Conservation (phyloP, 2,888 invertebrate genomes). For the Diaprepes abbreviatus region DNA sequence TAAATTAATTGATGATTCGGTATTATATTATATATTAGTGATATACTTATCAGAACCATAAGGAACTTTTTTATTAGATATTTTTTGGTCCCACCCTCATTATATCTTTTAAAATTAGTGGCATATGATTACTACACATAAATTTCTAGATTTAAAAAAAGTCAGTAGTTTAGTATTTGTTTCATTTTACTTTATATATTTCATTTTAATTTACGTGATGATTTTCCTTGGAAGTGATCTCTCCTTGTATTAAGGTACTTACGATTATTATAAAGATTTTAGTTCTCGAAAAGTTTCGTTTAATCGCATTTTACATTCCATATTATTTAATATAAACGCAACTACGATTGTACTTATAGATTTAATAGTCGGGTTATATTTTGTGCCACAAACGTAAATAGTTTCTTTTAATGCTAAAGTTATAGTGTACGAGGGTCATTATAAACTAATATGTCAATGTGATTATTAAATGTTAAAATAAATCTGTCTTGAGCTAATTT, state of each 20-base stretch:
- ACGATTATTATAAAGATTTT: conserved; percentile 28
- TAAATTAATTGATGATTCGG: too few relatives aligned
- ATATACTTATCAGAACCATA: too few relatives aligned
- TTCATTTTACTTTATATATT: too few relatives aligned
- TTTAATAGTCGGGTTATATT: conserved; percentile 17
- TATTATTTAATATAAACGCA: conserved; percentile 5
- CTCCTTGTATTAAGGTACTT: conserved; percentile 31
- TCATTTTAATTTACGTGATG: neutral
- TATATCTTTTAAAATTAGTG: too few relatives aligned
- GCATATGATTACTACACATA: too few relatives aligned
- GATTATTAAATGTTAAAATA: too few relatives aligned
- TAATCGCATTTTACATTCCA: conserved; percentile 18
- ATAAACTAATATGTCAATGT: too few relatives aligned
- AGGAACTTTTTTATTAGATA: too few relatives aligned
- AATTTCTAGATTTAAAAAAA: neutral
- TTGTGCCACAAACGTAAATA: conserved; percentile 17
- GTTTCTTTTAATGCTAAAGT: neutral
- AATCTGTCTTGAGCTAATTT: too few relatives aligned
- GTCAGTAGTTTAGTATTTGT: conserved; percentile 23
- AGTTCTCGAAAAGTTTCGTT: conserved; percentile 7
- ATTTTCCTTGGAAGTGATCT: conserved; percentile 29
- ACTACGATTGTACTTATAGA: conserved; percentile 18
- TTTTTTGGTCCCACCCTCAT: too few relatives aligned
- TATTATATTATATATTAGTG: too few relatives aligned
- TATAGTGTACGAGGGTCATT: too few relatives aligned